A percentile compares a stretch with the other conserved stretches of the same genome.
Evolutionary conservation across 2,888 invertebrate genomes (phyloP).

Genomic region (Luperina testacea): DNA sequence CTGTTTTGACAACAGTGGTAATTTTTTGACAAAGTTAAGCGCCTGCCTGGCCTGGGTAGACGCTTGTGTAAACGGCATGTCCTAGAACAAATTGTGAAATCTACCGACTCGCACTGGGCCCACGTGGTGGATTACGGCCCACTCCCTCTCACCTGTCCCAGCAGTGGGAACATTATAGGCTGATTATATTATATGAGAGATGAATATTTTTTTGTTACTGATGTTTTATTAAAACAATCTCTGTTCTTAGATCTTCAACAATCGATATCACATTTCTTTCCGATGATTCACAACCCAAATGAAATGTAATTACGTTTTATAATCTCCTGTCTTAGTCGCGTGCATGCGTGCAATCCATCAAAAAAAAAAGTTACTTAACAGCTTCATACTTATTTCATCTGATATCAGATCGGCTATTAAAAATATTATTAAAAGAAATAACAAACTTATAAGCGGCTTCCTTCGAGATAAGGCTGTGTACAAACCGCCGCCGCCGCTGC

Average conservation of each 20-base stretch:
- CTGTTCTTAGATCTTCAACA: background rate
- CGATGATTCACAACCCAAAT: conserved; percentile 20
- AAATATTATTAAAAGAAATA: conserved; percentile 63
- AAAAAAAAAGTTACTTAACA: conserved; percentile 44
- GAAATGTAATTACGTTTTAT: conserved; percentile 44
- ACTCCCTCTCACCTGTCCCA: background rate
- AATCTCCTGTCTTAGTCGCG: conserved; percentile 22
- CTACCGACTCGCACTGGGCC: background rate
- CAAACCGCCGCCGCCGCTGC: conserved; percentile 66
- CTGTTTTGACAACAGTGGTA: background rate
- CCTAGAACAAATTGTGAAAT: background rate
- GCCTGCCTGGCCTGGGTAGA: too few relatives aligned
- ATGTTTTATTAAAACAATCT: background rate
- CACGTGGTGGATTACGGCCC: background rate
- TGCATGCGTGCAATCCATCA: conserved; percentile 33
- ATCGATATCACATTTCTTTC: background rate
- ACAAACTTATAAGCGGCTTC: conserved; percentile 56
- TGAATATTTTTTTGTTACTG: too few relatives aligned
- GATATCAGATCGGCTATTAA: conserved; percentile 66
- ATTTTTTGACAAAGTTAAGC: background rate
- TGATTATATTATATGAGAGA: background rate
- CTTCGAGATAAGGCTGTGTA: conserved; percentile 64
- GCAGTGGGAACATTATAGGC: background rate
- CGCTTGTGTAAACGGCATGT: background rate
- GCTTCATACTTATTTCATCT: conserved; percentile 59